Evolutionary conservation across 1,140 invertebrate species (phyloP), one percentile per base, ranked within the genome.

Genomic region (Thalassaphorura encarpata): DNA sequence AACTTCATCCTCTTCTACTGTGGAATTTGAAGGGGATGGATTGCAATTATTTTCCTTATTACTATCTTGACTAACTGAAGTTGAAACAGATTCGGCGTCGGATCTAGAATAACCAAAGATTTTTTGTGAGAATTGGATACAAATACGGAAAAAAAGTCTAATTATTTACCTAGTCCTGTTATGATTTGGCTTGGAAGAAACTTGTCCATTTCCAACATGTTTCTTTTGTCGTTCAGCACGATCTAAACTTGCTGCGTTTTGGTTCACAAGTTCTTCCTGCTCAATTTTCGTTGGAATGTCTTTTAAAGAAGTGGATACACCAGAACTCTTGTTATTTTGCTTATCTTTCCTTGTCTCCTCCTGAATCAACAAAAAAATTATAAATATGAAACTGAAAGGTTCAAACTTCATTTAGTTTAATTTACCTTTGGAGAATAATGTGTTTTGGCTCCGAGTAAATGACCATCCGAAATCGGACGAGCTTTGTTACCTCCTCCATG

Each of bases 11-110:
- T 80, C 78, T 39, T 74, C 73, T 8, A 60, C 60, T 0, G 69
- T 65, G 29, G 69, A 69, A 62, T 67, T 52, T 23, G 72, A 57
- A 68, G 66, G 58, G 64, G 67, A 36, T 58, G 66, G 16, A 68
- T 67, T 48, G 69, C 63, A 69, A 48, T 70, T 54, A 60, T 76
- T 79, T 64, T 80, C 82, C 61, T 82, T 80, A 60, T 79, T 81
- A 46, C 80, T 85, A 59, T 87, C 84, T 67, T 86, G 83, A 69
- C 84, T 86, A 65, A 81, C 80, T 58, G 84, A 82, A 6, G 84
- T 85, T 6, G 84, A 83, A 49, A 89, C 80, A 64, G 85, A 88
- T 68, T 89, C 87, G 1, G 81, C 83, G 70, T 89, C 87, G 26
- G 82, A 84, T 33, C 78, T 62, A 27, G 28, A 26, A 47, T 33